A percentile compares a stretch with the other conserved stretches of the same genome.
These are phyloP conservation scores for Nyctereutes procyonoides DNA, from an alignment of 2,113 vertebrate species.

Conservation along the genomic window DNA sequence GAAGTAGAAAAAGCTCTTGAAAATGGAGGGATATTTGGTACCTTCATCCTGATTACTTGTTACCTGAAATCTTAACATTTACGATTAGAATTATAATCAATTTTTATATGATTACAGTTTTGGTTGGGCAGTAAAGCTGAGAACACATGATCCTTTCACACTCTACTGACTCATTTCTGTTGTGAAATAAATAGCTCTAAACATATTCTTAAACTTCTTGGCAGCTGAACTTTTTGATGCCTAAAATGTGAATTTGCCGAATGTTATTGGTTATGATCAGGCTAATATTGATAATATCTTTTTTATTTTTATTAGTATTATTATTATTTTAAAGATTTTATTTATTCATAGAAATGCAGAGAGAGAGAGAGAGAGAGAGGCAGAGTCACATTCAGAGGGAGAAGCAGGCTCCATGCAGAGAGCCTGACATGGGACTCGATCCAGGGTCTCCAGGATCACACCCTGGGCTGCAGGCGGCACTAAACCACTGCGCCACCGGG, in stretches of 20 bases:
- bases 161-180: not conserved
- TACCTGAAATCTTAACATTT: constrained; percentile 28
- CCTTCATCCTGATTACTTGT: not conserved
- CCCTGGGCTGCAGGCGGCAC: too few relatives aligned
- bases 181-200: constrained; percentile 28
- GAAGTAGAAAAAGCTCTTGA: not conserved
- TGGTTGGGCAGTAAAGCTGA: not conserved
- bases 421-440: too few relatives aligned
- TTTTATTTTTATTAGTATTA: too few relatives aligned
- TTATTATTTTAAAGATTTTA: too few relatives aligned
- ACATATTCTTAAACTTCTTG: constrained; percentile 36
- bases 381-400: too few relatives aligned
- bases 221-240: not conserved
- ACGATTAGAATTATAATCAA: constrained; percentile 6
- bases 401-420: too few relatives aligned
- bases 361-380: too few relatives aligned
- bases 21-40: not conserved
- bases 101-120: constrained; percentile 39
- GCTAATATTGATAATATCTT: not conserved
- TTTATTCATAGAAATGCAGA: too few relatives aligned
- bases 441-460: too few relatives aligned
- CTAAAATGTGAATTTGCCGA: not conserved
- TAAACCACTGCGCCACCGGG: too few relatives aligned
- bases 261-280: not conserved
- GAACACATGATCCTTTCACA: constrained; percentile 17